A percentile compares a stretch with the other conserved stretches of the same genome.
Conservation (phyloP, 2,797 vertebrate genomes). For the Mycteria americana region DNA sequence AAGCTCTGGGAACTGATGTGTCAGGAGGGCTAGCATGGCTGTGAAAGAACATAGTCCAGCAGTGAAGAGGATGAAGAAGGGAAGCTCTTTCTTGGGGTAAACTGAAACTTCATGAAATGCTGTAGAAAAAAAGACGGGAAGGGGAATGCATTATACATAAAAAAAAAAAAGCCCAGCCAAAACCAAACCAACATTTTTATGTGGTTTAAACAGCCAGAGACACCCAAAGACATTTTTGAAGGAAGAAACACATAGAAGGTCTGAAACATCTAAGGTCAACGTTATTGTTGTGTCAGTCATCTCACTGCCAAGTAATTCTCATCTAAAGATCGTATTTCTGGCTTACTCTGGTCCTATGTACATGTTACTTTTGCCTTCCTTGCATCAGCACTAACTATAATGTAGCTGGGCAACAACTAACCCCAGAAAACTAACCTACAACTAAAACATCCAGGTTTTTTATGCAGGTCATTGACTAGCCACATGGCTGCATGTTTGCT, state of each 20-base stretch:
- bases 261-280: background rate
- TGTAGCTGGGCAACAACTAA: background rate
- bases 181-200: background rate
- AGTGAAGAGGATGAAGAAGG: slow-evolving; percentile 99
- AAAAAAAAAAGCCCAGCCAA: background rate
- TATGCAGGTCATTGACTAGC: background rate
- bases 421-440: background rate
- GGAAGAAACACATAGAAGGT: background rate
- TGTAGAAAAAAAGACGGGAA: slow-evolving; percentile 70
- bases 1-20: slow-evolving; percentile 98
- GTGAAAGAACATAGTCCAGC: slow-evolving; percentile 98
- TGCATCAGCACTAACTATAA: background rate
- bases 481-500: background rate
- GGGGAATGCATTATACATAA: background rate
- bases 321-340: background rate
- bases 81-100: slow-evolving; percentile 98
- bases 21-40: slow-evolving; percentile 97
- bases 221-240: background rate
- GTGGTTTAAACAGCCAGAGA: background rate
- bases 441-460: background rate
- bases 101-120: slow-evolving; percentile 99
- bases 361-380: background rate
- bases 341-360: background rate
- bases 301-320: background rate
- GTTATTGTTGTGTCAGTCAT: background rate